Evolutionary conservation across 2,888 invertebrate genomes (phyloP).

Genomic region (Agriopis marginaria): DNA sequence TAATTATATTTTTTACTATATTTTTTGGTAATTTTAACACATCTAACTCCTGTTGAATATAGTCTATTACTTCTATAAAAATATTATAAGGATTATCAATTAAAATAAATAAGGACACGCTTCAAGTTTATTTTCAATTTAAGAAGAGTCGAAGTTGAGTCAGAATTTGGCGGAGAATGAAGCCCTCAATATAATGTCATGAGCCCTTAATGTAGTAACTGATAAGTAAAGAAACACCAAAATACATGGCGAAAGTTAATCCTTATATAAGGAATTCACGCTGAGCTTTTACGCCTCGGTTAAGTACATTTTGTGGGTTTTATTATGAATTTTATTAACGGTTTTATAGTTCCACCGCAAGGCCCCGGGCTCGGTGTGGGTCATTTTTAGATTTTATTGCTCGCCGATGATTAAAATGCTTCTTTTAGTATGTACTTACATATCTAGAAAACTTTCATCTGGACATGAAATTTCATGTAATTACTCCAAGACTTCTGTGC

Average conservation of each 20-base stretch:
- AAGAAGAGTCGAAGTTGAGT: too few species aligned
- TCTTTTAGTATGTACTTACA: constrained; percentile 16
- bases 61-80: too few species aligned
- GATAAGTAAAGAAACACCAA: background rate
- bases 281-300: constrained; percentile 46
- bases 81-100: too few species aligned
- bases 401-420: constrained; percentile 32
- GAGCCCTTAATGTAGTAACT: background rate
- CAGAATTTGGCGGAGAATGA: too few species aligned
- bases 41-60: too few species aligned
- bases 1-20: too few species aligned
- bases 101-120: too few species aligned
- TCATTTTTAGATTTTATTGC: constrained; percentile 40
- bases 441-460: background rate
- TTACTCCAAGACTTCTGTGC: background rate
- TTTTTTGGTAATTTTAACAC: too few species aligned
- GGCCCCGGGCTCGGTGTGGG: constrained; percentile 40
- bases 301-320: constrained; percentile 50
- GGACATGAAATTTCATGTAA: background rate
- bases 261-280: constrained; percentile 41
- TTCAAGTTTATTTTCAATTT: too few species aligned
- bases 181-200: too few species aligned
- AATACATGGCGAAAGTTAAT: constrained; percentile 10
- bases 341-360: constrained; percentile 47
- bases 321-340: constrained; percentile 50